Evolutionary conservation across 2,113 vertebrate genomes (phyloP), one percentile per base, ranked within the genome.

Genomic region (Cebus imitator): DNA sequence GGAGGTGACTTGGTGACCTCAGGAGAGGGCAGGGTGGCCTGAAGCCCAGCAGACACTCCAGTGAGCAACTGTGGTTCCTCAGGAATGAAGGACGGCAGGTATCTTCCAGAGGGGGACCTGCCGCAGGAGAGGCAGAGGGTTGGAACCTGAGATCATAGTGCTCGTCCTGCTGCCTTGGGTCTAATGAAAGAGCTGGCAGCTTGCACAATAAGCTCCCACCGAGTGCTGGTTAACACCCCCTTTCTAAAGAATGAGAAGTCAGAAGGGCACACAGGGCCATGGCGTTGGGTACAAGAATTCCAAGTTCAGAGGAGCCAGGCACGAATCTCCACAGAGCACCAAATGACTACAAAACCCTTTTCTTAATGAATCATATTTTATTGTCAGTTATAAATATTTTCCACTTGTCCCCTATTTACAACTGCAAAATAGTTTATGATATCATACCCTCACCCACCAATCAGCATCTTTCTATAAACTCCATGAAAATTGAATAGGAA

Each of bases 331-430:
- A 8, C 30, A 5, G 32, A 79, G 21, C 48, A 52, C 32, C 50
- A 27, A 97, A 90, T 30, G 32, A 97, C 52, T 2, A 18, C 35
- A 32, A 21, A 82, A 10, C 23, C 21, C 18, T 86, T 97, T 98
- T 98, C 98, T 99, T 98, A 97, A 98, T 98, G 98, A 98, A 98
- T 98, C 97, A 98, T 98, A 97, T 98, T 99, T 99, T 98, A 99
- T 98, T 99, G 95, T 98, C 98, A 98, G 98, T 99, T 99, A 99
- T 99, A 99, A 99, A 99, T 99, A 99, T 98, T 98, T 96, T 98
- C 98, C 98, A 98, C 97, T 97, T 98, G 90, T 97, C 97, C 98
- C 92, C 98, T 99, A 99, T 99, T 98, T 99, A 99, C 99, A 99
- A 94, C 98, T 99, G 99, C 98, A 99, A 99, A 99, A 99, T 99